A percentile compares a stretch with the other conserved stretches of the same genome.
Conservation (phyloP, 2,113 vertebrate genomes). For the Grus americana region DNA sequence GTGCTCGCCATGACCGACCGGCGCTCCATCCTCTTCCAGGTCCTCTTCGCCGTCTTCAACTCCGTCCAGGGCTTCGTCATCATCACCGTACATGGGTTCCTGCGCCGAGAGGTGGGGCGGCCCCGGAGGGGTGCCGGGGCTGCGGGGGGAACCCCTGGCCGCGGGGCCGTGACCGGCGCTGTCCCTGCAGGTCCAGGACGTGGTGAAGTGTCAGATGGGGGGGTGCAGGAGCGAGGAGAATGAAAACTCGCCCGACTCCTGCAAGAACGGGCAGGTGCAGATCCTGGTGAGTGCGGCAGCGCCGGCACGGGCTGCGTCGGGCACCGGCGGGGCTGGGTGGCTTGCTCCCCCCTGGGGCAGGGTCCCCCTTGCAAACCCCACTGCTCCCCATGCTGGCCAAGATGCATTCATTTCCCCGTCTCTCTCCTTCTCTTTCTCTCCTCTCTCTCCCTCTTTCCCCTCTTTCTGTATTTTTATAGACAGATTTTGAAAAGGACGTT, state of each 20-base stretch:
- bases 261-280: conserved; percentile 99
- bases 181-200: conserved; percentile 89
- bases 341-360: fast-evolving
- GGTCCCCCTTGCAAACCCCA: neutral
- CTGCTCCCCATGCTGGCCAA: neutral
- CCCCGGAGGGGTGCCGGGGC: neutral
- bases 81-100: conserved; percentile 95
- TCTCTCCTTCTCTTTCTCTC: conserved; percentile 54
- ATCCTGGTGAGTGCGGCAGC: conserved; percentile 90
- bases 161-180: conserved; percentile 1
- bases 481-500: conserved; percentile 99
- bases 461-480: conserved; percentile 81
- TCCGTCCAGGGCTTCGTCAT: conserved; percentile 97
- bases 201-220: conserved; percentile 94
- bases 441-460: conserved; percentile 38
- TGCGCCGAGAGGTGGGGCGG: conserved; percentile 91
- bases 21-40: conserved; percentile 93
- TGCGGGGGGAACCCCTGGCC: neutral
- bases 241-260: conserved; percentile 97
- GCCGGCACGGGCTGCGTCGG: fast-evolving
- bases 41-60: conserved; percentile 95
- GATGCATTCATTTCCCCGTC: conserved; percentile 58
- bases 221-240: conserved; percentile 93
- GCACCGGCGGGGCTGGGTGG: no score
- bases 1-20: conserved; percentile 98